A percentile compares a stretch with the other conserved stretches of the same genome.
phyloP scores from a whole-genome alignment of 2,888 invertebrate species.

The Poecilobothrus nobilitatus region DNA sequence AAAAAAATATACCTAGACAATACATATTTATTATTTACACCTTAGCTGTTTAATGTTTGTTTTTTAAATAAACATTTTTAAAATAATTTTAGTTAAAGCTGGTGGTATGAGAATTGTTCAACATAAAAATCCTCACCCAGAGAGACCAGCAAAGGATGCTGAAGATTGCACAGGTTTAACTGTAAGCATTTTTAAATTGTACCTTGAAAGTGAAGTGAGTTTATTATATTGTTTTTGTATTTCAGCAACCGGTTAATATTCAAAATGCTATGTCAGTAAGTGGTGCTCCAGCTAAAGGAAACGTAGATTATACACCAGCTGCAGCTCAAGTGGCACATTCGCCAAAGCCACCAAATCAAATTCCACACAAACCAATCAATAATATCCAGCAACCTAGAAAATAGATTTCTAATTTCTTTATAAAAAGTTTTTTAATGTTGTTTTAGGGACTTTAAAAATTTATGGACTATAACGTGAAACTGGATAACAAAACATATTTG shows the following conservation, averaged over 20 bases:
- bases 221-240: conserved; percentile 9
- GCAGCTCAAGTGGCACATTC: conserved; percentile 80
- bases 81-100: conserved; percentile 62
- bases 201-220: background rate
- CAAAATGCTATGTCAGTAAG: conserved; percentile 67
- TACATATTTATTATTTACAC: too few relatives aligned
- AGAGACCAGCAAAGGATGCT: conserved; percentile 56
- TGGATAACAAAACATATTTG: background rate
- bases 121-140: conserved; percentile 62
- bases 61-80: too few relatives aligned
- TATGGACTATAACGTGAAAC: background rate
- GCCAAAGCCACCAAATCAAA: conserved; percentile 62
- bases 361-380: conserved; percentile 54
- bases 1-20: too few relatives aligned
- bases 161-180: conserved; percentile 67
- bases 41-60: too few relatives aligned
- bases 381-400: conserved; percentile 85
- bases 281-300: conserved; percentile 71
- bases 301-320: conserved; percentile 81
- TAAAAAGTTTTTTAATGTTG: background rate
- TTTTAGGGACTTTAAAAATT: background rate
- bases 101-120: conserved; percentile 90
- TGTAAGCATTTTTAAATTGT: conserved; percentile 42
- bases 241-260: conserved; percentile 47
- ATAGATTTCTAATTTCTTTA: conserved; percentile 41